phyloP scores from a whole-genome alignment of 2,797 vertebrate genomes.

The Myripristis jacobus region DNA sequence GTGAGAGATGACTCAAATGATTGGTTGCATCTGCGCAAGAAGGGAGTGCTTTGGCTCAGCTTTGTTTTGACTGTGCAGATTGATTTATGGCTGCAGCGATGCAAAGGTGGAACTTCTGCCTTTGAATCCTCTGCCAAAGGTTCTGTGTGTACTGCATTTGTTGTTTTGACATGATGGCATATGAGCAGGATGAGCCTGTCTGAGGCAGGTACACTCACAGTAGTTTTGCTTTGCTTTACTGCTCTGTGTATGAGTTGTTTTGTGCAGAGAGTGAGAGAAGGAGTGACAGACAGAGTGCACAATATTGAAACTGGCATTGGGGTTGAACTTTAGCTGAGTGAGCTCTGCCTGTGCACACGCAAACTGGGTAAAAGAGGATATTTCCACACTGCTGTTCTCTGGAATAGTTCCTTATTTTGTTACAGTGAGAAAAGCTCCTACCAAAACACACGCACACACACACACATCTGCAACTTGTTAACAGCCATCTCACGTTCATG shows the following conservation, averaged over 20 bases:
- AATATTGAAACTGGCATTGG: slow-evolving; percentile 7
- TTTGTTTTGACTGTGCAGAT: slow-evolving; percentile 43
- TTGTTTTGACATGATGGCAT: background rate
- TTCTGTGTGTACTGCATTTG: background rate
- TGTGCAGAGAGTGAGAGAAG: too few relatives aligned
- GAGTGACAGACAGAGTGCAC: background rate
- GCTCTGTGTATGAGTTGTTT: background rate
- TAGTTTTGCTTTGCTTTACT: background rate
- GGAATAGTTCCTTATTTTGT: slow-evolving; percentile 13
- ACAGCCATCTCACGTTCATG: slow-evolving; percentile 15
- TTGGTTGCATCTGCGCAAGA: slow-evolving; percentile 43
- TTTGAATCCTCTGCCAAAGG: slow-evolving; percentile 13
- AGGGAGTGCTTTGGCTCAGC: slow-evolving; percentile 25
- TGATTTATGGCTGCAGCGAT: slow-evolving; percentile 43
- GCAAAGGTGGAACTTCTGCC: slow-evolving; percentile 35
- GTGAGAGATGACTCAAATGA: slow-evolving; percentile 42
- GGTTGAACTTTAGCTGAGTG: slow-evolving; percentile 13
- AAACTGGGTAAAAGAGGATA: slow-evolving; percentile 10
- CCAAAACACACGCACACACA: background rate
- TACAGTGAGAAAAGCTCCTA: slow-evolving; percentile 3
- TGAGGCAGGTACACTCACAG: background rate
- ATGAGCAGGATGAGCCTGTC: too few relatives aligned
- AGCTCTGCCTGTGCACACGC: slow-evolving; percentile 10
- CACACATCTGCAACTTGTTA: slow-evolving; percentile 58
- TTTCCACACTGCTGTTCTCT: slow-evolving; percentile 31